Conservation (phyloP, 2,797 vertebrate species). For the Diceros bicornis region DNA sequence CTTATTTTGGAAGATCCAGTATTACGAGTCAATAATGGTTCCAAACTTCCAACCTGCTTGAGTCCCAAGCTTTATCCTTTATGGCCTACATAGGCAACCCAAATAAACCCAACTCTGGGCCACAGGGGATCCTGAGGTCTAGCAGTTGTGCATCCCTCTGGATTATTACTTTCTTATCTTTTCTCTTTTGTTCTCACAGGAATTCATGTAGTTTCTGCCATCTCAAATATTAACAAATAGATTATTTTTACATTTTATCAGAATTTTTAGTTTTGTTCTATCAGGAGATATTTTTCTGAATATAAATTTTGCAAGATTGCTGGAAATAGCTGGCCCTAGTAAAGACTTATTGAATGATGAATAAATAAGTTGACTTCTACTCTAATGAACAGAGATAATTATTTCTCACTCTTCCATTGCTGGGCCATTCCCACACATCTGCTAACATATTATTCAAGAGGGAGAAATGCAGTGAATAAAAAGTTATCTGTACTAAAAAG, state of each 20-base stretch:
- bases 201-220: slow-evolving; percentile 44
- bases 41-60: background rate
- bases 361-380: background rate
- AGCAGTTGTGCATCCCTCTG: background rate
- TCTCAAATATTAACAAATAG: background rate
- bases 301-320: background rate
- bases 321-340: background rate
- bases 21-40: background rate
- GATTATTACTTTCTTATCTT: background rate
- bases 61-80: background rate
- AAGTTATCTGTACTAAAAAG: background rate
- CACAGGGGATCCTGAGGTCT: background rate
- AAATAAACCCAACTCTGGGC: background rate
- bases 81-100: background rate
- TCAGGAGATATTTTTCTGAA: background rate
- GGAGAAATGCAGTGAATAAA: background rate
- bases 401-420: background rate
- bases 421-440: background rate
- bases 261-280: background rate
- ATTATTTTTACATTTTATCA: slow-evolving; percentile 22
- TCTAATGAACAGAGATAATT: background rate
- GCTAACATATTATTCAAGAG: background rate
- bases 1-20: background rate
- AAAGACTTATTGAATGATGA: slow-evolving; percentile 11
- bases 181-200: background rate